phyloP scores from a whole-genome alignment of 2,797 vertebrate genomes.

The Gymnoscopelus microlampas region DNA sequence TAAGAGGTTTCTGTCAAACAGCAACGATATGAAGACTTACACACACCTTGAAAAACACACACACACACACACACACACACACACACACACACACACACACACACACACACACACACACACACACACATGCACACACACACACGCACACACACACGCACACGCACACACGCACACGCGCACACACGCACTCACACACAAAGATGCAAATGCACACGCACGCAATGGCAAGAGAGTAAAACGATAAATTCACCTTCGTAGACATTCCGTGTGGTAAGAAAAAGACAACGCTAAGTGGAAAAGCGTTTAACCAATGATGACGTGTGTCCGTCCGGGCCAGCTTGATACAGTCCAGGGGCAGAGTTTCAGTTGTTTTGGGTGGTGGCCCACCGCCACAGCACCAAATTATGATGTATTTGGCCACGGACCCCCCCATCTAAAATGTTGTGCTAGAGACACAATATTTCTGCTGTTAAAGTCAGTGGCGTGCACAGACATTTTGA shows the following conservation, averaged over 20 bases:
- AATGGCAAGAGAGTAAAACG: neutral
- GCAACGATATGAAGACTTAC: no score
- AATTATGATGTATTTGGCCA: no score
- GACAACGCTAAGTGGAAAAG: slow-evolving; percentile 58
- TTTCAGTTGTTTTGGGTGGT: slow-evolving; percentile 66
- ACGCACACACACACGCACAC: neutral
- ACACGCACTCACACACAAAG: slow-evolving; percentile 5
- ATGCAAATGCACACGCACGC: neutral
- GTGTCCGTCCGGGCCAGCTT: slow-evolving; percentile 32
- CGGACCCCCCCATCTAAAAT: no score
- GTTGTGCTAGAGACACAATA: no score
- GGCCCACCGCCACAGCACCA: slow-evolving; percentile 37
- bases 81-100: neutral
- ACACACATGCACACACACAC: neutral
- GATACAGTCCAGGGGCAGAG: slow-evolving; percentile 17
- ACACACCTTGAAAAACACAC: neutral
- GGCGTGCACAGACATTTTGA: no score
- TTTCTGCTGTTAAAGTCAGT: no score
- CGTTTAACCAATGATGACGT: slow-evolving; percentile 28
- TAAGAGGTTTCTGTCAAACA: no score
- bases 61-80: neutral
- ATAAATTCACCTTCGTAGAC: slow-evolving; percentile 9
- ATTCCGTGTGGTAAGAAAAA: slow-evolving; percentile 43
- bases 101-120: neutral
- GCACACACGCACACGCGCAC: neutral